Evolutionary conservation across 2,113 vertebrate genomes (phyloP), one percentile per base, ranked within the genome.

Genomic region (Zootoca vivipara): DNA sequence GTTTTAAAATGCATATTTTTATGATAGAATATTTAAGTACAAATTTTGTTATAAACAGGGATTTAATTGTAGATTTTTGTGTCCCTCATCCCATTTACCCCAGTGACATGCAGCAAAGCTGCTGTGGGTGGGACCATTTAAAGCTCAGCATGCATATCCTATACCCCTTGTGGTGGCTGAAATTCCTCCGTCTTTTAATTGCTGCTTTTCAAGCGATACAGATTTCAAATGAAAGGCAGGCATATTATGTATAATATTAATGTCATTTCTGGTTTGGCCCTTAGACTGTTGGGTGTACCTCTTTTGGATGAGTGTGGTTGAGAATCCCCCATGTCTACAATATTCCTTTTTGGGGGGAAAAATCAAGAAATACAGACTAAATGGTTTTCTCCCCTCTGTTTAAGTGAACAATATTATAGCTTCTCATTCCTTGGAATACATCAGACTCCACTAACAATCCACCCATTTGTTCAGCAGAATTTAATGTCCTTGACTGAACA

Each of bases 401-500:
- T 58, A 82, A 82, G 30, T 33, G 35, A 82, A 74, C 56, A 82
- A 82, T 62, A 42, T 82, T 81, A 80, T 87, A 87, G 78, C 46
- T 82, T 82, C 69, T 74, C 65, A 33, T 81, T 81, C 65, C 69
- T 58, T 52, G 64, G 89, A 87, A 65, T 42, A 91, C 83, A 90
- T 85, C 89, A 56, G 72, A 89, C 65, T 90, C 82, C 85, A 85
- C 89, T 62, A 67, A 86, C 90, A 92, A 89, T 72, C 87, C 87
- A 93, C 20, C 89, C 85, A 85, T 93, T 92, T 92, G 69, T 92
- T 93, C 89, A 92, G 78, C 0, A 58, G 92, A 79, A 91, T 93
- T 92, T 93, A 88, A 91, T 78, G 73, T 91, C 85, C 92, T 93
- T 89, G 83, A 93, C 20, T 90, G 83, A 93, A 75, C 90, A 94